Conservation (phyloP, 2,888 invertebrate genomes). For the Parnassius glacialis region DNA sequence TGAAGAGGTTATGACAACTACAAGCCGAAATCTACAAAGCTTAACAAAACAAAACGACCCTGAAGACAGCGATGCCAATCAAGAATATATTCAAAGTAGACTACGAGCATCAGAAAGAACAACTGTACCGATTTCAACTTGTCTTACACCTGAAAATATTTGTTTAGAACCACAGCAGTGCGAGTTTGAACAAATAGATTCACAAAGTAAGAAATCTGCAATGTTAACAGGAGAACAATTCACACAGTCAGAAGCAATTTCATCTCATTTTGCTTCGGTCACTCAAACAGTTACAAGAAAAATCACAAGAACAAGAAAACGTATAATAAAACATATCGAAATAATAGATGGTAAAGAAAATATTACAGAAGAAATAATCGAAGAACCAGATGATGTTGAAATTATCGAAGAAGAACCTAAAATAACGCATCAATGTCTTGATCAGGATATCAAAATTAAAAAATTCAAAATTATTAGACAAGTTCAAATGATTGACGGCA, state of each 20-base stretch:
- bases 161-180: not conserved
- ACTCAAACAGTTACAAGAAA: slow-evolving; percentile 89
- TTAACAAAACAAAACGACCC: not conserved
- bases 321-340: slow-evolving; percentile 87
- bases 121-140: not conserved
- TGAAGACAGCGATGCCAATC: not conserved
- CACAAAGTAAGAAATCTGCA: slow-evolving; percentile 17
- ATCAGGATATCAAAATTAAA: slow-evolving; percentile 21
- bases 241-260: slow-evolving; percentile 40
- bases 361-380: slow-evolving; percentile 90
- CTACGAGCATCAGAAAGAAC: not conserved
- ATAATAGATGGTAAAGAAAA: slow-evolving; percentile 92
- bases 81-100: not conserved
- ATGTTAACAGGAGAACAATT: slow-evolving; percentile 40
- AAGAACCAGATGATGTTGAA: slow-evolving; percentile 90
- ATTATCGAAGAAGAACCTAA: slow-evolving; percentile 83
- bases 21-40: too few relatives aligned
- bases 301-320: slow-evolving; percentile 86
- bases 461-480: slow-evolving; percentile 64
- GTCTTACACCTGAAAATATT: not conserved
- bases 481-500: slow-evolving; percentile 86
- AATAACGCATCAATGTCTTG: slow-evolving; percentile 44
- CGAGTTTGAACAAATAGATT: slow-evolving; percentile 13
- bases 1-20: not conserved
- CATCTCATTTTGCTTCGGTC: slow-evolving; percentile 79